Percentiles rank a stretch among this genome's conserved stretches.
Conservation (phyloP, 2,888 invertebrate genomes). For the Cryptocephalus moraei region DNA sequence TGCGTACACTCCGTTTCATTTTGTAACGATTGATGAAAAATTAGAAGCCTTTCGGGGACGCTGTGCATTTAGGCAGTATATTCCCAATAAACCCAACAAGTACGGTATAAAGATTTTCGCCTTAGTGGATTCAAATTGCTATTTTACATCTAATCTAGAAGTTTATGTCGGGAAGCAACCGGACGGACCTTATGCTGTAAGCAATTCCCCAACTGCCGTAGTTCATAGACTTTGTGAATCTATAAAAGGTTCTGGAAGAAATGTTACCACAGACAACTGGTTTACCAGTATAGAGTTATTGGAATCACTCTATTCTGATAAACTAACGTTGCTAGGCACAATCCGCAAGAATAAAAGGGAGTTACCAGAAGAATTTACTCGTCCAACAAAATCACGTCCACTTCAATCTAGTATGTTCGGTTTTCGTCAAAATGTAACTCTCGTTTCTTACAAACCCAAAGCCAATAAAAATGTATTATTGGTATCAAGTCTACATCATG, state of each 20-base stretch:
- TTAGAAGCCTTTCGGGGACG: constrained; percentile 14
- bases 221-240: too few relatives aligned
- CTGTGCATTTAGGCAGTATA: constrained; percentile 23
- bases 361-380: too few relatives aligned
- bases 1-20: constrained; percentile 3
- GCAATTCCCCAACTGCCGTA: too few relatives aligned
- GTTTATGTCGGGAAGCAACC: background rate
- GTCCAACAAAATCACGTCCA: too few relatives aligned
- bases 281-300: too few relatives aligned
- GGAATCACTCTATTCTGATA: too few relatives aligned
- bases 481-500: background rate
- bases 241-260: too few relatives aligned
- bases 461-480: background rate
- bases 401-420: too few relatives aligned
- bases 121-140: constrained; percentile 17
- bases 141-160: background rate
- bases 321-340: too few relatives aligned
- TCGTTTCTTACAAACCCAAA: background rate
- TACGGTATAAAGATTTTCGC: constrained; percentile 21
- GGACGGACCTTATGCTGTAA: background rate
- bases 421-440: background rate
- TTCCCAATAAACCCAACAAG: constrained; percentile 23
- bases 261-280: too few relatives aligned
- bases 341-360: too few relatives aligned
- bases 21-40: background rate